phyloP scores from a whole-genome alignment of 2,797 vertebrate genomes.

The Hirundo rustica region DNA sequence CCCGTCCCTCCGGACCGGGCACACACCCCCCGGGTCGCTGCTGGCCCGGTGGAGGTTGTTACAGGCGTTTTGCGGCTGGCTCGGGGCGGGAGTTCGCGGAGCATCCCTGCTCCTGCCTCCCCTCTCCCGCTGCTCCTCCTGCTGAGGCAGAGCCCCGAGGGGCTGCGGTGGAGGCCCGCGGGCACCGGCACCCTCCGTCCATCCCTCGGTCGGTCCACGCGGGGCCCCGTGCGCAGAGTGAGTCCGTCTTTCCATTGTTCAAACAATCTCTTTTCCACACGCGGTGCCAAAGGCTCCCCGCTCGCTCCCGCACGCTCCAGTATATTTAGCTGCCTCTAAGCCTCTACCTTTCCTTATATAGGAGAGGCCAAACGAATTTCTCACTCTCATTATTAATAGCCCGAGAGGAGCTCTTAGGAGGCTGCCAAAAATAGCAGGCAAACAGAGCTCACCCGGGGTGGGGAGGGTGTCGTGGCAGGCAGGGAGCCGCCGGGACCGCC shows the following conservation, averaged over 20 bases:
- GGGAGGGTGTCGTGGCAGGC: constrained; percentile 10
- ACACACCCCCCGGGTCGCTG: not conserved
- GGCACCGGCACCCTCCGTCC: not conserved
- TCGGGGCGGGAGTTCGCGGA: not conserved
- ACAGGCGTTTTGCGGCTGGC: not conserved
- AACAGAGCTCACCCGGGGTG: constrained; percentile 40
- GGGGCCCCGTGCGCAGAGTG: not conserved
- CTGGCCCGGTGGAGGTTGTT: rapidly evolving
- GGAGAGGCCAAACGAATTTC: constrained; percentile 73
- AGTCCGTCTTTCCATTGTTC: constrained; percentile 63
- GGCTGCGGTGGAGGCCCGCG: rapidly evolving
- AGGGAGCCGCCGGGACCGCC: not conserved
- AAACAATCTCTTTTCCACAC: constrained; percentile 67
- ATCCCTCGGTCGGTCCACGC: not conserved
- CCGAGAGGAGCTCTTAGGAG: constrained; percentile 58
- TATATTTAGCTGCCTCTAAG: constrained; percentile 64
- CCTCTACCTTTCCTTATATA: constrained; percentile 77
- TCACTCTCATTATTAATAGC: constrained; percentile 72
- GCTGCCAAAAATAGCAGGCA: constrained; percentile 74
- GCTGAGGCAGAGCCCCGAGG: not conserved
- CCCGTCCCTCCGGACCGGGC: not conserved
- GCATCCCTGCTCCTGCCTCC: not conserved
- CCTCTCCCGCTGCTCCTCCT: not conserved
- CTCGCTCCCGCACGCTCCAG: constrained; percentile 35
- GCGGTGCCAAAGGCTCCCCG: constrained; percentile 53